Conservation (phyloP, 2,888 invertebrate genomes). For the Ichneumoninae sp. region DNA sequence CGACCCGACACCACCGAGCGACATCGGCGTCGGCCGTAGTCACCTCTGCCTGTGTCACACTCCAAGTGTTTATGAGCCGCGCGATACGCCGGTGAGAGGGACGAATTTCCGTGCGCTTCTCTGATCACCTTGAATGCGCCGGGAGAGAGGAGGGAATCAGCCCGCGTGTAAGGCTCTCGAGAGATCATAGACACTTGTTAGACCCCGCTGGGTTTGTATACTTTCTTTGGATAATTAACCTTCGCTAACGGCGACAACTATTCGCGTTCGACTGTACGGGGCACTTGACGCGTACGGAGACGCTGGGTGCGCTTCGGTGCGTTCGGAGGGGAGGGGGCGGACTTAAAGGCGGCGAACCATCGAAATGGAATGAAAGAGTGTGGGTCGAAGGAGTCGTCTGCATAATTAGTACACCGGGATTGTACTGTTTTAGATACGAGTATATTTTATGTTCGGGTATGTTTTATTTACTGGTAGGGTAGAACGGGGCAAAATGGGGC, state of each 20-base stretch:
- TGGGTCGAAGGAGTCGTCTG: not conserved
- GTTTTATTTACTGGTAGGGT: not conserved
- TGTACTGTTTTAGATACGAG: not conserved
- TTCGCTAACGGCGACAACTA: constrained; percentile 35
- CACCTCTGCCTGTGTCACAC: constrained; percentile 71
- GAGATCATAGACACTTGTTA: constrained; percentile 47
- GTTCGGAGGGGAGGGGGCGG: not conserved
- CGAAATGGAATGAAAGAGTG: constrained; percentile 28
- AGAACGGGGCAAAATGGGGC: too few species aligned
- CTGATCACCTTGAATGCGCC: constrained; percentile 77
- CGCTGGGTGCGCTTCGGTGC: constrained; percentile 2
- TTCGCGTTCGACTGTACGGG: not conserved
- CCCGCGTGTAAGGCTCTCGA: constrained; percentile 9
- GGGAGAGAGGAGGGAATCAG: constrained; percentile 38
- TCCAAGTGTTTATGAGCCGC: constrained; percentile 69
- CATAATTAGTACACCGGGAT: not conserved
- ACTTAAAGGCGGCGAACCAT: not conserved
- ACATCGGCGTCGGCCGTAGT: constrained; percentile 79
- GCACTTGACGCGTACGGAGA: not conserved
- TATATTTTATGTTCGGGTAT: not conserved
- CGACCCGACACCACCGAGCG: constrained; percentile 77
- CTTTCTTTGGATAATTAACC: constrained; percentile 81
- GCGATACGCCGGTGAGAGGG: constrained; percentile 29
- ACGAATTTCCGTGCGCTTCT: constrained; percentile 40
- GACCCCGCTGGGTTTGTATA: constrained; percentile 69